Conservation (phyloP, 2,888 invertebrate genomes). For the Blastobasis adustella region DNA sequence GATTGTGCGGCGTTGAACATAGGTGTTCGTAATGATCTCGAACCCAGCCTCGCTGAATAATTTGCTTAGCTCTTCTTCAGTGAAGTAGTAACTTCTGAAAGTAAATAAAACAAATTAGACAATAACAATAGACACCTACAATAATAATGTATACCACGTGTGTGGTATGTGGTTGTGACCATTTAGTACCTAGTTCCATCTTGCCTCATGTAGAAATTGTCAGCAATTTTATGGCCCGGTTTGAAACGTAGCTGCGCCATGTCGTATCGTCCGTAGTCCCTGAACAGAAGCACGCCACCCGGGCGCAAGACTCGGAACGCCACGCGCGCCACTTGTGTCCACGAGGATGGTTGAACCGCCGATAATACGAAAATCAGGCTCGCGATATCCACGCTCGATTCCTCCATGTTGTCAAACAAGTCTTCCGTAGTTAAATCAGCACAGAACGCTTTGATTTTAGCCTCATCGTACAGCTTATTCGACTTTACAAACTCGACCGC, state of each 20-base stretch:
- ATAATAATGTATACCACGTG: no score
- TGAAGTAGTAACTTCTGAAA: conserved; percentile 87
- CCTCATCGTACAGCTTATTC: conserved; percentile 78
- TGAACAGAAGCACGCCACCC: conserved; percentile 88
- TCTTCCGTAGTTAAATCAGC: conserved; percentile 86
- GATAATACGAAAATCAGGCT: conserved; percentile 97
- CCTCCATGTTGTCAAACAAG: conserved; percentile 72
- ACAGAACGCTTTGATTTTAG: conserved; percentile 84
- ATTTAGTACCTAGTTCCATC: conserved; percentile 89
- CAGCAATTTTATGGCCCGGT: conserved; percentile 91
- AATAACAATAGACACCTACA: neutral
- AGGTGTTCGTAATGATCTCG: conserved; percentile 79
- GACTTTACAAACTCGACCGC: conserved; percentile 90
- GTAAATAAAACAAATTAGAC: neutral
- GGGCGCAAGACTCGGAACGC: conserved; percentile 79
- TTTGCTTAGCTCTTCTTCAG: conserved; percentile 78
- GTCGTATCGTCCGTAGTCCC: conserved; percentile 97
- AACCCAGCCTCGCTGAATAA: conserved; percentile 84
- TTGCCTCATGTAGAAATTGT: conserved; percentile 96
- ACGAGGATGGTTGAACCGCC: conserved; percentile 92
- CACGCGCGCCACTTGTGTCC: conserved; percentile 77
- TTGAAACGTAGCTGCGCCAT: conserved; percentile 97
- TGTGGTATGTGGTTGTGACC: no score
- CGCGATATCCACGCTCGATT: conserved; percentile 81
- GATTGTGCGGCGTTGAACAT: conserved; percentile 90